Conservation (phyloP, 2,797 vertebrate genomes). For the Alosa sapidissima region DNA sequence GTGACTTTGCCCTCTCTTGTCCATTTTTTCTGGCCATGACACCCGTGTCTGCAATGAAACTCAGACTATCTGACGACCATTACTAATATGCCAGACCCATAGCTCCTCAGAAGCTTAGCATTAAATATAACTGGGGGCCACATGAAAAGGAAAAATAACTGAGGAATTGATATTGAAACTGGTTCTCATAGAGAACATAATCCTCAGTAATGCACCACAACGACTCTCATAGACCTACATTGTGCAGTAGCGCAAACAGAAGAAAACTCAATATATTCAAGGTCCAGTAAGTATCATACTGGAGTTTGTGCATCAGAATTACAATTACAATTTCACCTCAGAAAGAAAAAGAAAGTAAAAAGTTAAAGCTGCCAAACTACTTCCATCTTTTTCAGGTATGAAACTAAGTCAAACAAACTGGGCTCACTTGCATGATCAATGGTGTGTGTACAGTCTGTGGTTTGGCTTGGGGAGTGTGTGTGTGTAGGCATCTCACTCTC, state of each 20-base stretch:
- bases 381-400: neutral
- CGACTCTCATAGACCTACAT: neutral
- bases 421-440: neutral
- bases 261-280: neutral
- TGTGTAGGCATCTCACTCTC: neutral
- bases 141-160: neutral
- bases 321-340: neutral
- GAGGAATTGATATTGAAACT: neutral
- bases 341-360: neutral
- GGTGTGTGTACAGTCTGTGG: conserved; percentile 1
- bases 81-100: neutral
- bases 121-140: neutral
- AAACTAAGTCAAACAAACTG: neutral
- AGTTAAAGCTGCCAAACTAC: neutral
- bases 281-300: neutral
- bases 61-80: neutral
- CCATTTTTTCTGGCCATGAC: neutral
- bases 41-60: neutral
- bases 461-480: neutral
- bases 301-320: neutral
- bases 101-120: neutral
- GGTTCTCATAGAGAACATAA: neutral
- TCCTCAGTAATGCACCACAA: neutral
- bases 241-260: neutral
- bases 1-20: neutral